Percentiles rank a stretch among this genome's conserved stretches.
Evolutionary conservation across 2,888 invertebrate genomes (phyloP).

Genomic region (Harpalus rufipes): DNA sequence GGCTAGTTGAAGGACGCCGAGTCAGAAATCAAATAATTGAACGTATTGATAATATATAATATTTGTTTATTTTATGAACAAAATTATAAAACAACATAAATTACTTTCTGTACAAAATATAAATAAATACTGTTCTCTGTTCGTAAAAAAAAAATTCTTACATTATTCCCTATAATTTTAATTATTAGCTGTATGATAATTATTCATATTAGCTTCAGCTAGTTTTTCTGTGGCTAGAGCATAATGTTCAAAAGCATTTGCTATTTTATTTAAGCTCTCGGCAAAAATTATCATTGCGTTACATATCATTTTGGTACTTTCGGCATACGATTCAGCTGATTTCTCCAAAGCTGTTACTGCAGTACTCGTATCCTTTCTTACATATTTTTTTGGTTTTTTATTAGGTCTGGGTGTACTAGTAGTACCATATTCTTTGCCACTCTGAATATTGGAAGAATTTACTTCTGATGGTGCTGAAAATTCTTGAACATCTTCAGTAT

Average conservation of each 20-base stretch:
- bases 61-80: neutral
- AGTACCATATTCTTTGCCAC: neutral
- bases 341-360: slow-evolving; percentile 1
- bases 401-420: neutral
- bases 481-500: neutral
- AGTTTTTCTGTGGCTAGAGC: neutral
- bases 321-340: neutral
- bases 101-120: no score
- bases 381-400: neutral
- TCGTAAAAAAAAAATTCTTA: no score
- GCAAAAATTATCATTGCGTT: neutral
- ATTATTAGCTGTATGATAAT: neutral
- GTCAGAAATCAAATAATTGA: slow-evolving; percentile 3
- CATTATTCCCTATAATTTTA: neutral
- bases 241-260: slow-evolving; percentile 14
- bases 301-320: neutral
- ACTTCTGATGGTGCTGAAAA: neutral
- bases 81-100: neutral
- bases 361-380: slow-evolving; percentile 14
- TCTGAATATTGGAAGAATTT: neutral
- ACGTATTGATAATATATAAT: neutral
- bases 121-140: no score
- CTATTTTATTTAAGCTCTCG: neutral
- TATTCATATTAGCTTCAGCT: no score
- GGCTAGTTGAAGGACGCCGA: neutral